A percentile compares a stretch with the other conserved stretches of the same genome.
phyloP scores from a whole-genome alignment of 2,797 vertebrate species.

The Phalloptychus januarius region DNA sequence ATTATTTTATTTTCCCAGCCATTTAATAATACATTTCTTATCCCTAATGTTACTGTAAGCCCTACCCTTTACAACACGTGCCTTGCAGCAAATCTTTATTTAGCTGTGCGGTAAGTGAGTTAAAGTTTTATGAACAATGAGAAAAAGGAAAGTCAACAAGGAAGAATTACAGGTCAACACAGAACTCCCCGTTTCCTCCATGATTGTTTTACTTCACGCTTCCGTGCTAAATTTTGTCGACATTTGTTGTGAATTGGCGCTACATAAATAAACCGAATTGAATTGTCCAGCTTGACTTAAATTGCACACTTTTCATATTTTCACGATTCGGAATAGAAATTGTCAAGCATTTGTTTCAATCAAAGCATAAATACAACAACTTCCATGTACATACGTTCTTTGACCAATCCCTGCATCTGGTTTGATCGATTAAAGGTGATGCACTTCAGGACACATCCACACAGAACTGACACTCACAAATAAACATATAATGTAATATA shows the following conservation, averaged over 20 bases:
- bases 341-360: neutral
- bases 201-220: neutral
- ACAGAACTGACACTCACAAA: slow-evolving; percentile 52
- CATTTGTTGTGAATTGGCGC: too few species aligned
- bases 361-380: neutral
- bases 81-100: neutral
- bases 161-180: neutral
- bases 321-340: neutral
- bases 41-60: neutral
- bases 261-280: too few species aligned
- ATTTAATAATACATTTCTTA: neutral
- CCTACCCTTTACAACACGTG: neutral
- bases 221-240: neutral
- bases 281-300: neutral
- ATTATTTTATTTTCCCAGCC: neutral
- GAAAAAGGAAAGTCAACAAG: neutral
- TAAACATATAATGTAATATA: slow-evolving; percentile 3
- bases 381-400: neutral
- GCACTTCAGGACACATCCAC: slow-evolving; percentile 59
- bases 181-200: neutral
- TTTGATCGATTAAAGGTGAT: slow-evolving; percentile 48
- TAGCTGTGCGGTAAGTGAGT: neutral
- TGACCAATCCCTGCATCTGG: slow-evolving; percentile 43
- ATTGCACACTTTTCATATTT: neutral
- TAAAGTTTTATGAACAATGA: neutral